phyloP scores from a whole-genome alignment of 2,888 invertebrate genomes.

The Cheilosia soror region DNA sequence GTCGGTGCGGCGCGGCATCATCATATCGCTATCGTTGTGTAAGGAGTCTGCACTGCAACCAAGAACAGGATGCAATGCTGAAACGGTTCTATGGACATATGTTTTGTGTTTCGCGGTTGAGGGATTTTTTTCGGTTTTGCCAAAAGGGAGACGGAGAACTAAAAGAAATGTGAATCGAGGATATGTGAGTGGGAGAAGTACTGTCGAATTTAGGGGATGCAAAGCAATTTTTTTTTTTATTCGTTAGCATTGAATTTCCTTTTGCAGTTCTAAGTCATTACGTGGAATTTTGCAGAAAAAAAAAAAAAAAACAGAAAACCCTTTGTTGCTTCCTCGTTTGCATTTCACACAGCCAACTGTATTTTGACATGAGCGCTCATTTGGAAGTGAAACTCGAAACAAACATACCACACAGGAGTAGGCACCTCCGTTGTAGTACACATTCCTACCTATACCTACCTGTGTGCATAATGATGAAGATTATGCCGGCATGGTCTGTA shows the following conservation, averaged over 20 bases:
- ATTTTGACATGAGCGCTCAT: constrained; percentile 71
- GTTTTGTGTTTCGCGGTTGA: constrained; percentile 72
- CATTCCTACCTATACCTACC: constrained; percentile 1
- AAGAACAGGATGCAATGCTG: constrained; percentile 59
- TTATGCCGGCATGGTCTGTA: constrained; percentile 40
- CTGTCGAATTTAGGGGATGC: constrained; percentile 42
- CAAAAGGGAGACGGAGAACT: constrained; percentile 36
- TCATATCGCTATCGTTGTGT: neutral
- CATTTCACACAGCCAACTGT: constrained; percentile 27
- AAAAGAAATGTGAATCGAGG: constrained; percentile 11
- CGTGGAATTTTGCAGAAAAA: constrained; percentile 20
- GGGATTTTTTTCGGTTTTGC: constrained; percentile 48
- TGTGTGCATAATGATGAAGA: constrained; percentile 50
- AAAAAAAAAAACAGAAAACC: constrained; percentile 1
- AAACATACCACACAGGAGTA: constrained; percentile 42
- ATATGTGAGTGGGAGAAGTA: neutral
- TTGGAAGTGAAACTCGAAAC: constrained; percentile 61
- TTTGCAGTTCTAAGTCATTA: constrained; percentile 67
- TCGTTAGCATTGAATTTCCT: constrained; percentile 18
- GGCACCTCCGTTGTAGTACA: constrained; percentile 10
- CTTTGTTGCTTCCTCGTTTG: constrained; percentile 49
- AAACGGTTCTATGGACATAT: constrained; percentile 66
- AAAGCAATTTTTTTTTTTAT: constrained; percentile 18
- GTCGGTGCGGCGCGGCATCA: constrained; percentile 16
- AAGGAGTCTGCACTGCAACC: neutral